These are phyloP conservation scores for Lasioglossum villosulum DNA, from an alignment of 2,888 invertebrate species.

Conservation along the genomic window DNA sequence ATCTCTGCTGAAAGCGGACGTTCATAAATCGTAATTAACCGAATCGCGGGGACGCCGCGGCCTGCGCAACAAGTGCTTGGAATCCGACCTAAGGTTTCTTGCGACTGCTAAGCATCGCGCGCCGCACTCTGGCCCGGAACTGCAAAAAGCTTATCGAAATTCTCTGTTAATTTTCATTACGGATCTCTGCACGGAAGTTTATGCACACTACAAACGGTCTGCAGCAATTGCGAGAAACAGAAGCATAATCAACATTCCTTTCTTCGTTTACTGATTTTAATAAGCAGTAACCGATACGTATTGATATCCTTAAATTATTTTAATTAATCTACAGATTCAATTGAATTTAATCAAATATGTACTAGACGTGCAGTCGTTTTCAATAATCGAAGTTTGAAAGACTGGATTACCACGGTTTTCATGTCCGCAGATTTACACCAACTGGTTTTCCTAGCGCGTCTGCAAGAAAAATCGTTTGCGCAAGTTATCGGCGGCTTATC, in stretches of 20 bases:
- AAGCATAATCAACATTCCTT: too few species aligned
- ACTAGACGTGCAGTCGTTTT: neutral
- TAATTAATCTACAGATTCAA: too few species aligned
- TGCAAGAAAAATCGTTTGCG: neutral
- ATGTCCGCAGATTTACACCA: neutral
- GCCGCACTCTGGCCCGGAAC: neutral
- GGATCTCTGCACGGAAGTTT: neutral
- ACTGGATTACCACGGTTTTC: neutral
- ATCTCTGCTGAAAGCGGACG: slow-evolving; percentile 7
- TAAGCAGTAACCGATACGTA: too few species aligned
- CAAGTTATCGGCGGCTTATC: neutral
- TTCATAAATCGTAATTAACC: slow-evolving; percentile 15
- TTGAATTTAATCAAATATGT: too few species aligned
- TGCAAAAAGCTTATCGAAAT: neutral
- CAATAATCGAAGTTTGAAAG: neutral
- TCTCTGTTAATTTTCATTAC: neutral
- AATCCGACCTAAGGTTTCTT: neutral
- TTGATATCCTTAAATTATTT: too few species aligned
- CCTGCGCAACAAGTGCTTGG: neutral
- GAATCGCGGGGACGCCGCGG: neutral
- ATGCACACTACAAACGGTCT: neutral
- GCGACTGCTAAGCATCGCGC: neutral
- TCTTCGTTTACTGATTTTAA: too few species aligned
- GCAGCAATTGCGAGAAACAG: neutral
- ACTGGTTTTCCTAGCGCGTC: neutral